phyloP scores from a whole-genome alignment of 2,888 invertebrate species.

The Phytoseiulus persimilis region DNA sequence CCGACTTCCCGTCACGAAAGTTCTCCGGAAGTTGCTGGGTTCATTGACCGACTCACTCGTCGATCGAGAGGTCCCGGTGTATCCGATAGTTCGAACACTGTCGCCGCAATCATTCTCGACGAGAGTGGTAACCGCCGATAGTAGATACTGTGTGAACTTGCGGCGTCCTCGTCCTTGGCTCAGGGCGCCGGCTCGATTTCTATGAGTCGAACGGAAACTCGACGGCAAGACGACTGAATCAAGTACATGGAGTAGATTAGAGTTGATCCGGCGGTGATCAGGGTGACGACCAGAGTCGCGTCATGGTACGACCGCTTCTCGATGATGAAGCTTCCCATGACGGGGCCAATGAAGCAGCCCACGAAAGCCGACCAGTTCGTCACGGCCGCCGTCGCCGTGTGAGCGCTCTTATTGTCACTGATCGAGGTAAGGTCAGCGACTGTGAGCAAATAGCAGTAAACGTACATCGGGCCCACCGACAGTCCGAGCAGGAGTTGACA shows the following conservation, averaged over 20 bases:
- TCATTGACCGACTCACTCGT: not conserved
- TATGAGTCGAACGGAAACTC: not conserved
- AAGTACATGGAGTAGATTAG: constrained; percentile 16
- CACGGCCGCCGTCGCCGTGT: constrained; percentile 31
- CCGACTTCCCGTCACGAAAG: not conserved
- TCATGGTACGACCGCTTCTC: constrained; percentile 6
- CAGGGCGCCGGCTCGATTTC: not conserved
- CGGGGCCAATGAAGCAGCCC: constrained; percentile 31
- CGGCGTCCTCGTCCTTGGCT: not conserved
- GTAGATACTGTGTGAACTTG: not conserved
- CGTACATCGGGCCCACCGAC: constrained; percentile 24
- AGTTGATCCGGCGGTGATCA: constrained; percentile 17
- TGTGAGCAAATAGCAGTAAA: constrained; percentile 11
- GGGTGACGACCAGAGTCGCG: constrained; percentile 13
- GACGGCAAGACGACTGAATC: not conserved
- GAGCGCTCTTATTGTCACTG: constrained; percentile 25
- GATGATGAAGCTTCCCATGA: constrained; percentile 29
- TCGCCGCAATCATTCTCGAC: not conserved
- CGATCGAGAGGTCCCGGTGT: not conserved
- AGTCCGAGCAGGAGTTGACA: constrained; percentile 12
- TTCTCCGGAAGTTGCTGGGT: not conserved
- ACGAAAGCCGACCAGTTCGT: constrained; percentile 34
- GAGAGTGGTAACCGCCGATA: not conserved
- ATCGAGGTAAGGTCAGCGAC: constrained; percentile 15
- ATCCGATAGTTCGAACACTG: not conserved